A percentile compares a stretch with the other conserved stretches of the same genome.
phyloP scores from a whole-genome alignment of 2,797 vertebrate genomes.

The Sebastes alutus region DNA sequence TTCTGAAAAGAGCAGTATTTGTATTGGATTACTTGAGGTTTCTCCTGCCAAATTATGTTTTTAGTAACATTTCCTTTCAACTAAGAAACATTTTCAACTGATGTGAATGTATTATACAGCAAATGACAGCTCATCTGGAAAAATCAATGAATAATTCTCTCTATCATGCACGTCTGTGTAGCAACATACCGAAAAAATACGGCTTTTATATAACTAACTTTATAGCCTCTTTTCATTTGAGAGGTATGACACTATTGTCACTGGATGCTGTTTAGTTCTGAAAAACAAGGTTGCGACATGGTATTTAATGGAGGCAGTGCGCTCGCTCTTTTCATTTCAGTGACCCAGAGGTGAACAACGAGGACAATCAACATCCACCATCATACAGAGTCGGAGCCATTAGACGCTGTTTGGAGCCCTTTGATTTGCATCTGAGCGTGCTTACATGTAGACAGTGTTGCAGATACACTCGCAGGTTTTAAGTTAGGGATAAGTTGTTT shows the following conservation, averaged over 20 bases:
- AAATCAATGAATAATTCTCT: not conserved
- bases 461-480: not conserved
- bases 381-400: slow-evolving; percentile 54
- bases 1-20: not conserved
- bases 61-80: not conserved
- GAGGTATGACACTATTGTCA: slow-evolving; percentile 9
- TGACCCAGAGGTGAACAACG: slow-evolving; percentile 39
- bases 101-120: not conserved
- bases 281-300: slow-evolving; percentile 24
- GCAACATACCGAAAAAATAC: not conserved
- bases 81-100: slow-evolving; percentile 2
- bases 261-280: slow-evolving; percentile 24
- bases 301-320: slow-evolving; percentile 59
- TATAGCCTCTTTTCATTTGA: slow-evolving; percentile 30
- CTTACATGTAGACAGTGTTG: not conserved
- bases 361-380: slow-evolving; percentile 60
- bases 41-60: not conserved
- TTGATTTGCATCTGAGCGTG: slow-evolving; percentile 45
- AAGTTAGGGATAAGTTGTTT: not conserved
- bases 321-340: slow-evolving; percentile 53
- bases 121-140: not conserved
- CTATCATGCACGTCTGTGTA: not conserved
- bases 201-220: slow-evolving; percentile 38
- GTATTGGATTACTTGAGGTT: not conserved
- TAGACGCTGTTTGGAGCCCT: slow-evolving; percentile 45